These are phyloP conservation scores for Rhingia rostrata DNA, from an alignment of 2,888 invertebrate genomes.

Conservation along the genomic window DNA sequence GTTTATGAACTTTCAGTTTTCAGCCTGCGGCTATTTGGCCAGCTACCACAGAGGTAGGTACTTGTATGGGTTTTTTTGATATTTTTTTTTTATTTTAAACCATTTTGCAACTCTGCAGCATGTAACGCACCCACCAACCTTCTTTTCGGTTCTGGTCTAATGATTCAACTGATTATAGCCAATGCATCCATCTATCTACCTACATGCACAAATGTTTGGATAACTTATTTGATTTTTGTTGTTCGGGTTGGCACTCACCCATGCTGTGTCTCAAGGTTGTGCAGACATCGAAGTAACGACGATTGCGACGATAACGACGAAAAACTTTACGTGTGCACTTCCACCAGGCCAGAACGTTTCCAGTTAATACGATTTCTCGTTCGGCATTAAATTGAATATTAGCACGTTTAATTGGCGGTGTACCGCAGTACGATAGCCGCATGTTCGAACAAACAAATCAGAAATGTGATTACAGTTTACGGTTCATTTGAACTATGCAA, in stretches of 20 bases:
- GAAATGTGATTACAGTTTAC: slow-evolving; percentile 46
- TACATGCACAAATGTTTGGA: too few species aligned
- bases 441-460: slow-evolving; percentile 28
- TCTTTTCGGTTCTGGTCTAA: slow-evolving; percentile 66
- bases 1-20: slow-evolving; percentile 51
- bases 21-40: slow-evolving; percentile 16
- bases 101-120: slow-evolving; percentile 29
- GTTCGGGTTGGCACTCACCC: slow-evolving; percentile 37
- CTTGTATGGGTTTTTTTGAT: not conserved
- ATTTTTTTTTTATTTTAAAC: not conserved
- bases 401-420: slow-evolving; percentile 54
- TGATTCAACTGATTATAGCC: slow-evolving; percentile 59
- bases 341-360: slow-evolving; percentile 41
- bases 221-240: not conserved
- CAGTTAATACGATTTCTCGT: slow-evolving; percentile 54
- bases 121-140: slow-evolving; percentile 63
- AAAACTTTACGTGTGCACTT: slow-evolving; percentile 27
- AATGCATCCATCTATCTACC: not conserved
- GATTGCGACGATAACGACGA: slow-evolving; percentile 31
- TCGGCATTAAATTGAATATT: slow-evolving; percentile 42
- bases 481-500: slow-evolving; percentile 52
- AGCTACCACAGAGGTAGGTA: not conserved
- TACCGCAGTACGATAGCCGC: not conserved
- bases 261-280: slow-evolving; percentile 60
- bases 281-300: slow-evolving; percentile 37